A percentile compares a stretch with the other conserved stretches of the same genome.
Evolutionary conservation across 2,888 invertebrate species (phyloP).

Genomic region (Anaspis maculata): DNA sequence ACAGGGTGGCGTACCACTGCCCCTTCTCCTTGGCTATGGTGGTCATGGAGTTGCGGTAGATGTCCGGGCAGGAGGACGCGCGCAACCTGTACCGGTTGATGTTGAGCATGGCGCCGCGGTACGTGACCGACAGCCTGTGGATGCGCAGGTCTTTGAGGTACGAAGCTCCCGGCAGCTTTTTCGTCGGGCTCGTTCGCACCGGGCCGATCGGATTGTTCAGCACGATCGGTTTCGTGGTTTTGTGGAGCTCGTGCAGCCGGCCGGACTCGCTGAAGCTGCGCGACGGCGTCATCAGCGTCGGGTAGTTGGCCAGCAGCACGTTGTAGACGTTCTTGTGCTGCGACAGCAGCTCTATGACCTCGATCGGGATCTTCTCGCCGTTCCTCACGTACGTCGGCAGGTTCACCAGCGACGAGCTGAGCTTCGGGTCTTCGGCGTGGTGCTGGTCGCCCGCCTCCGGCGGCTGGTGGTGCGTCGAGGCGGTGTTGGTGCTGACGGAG

Average conservation of each 20-base stretch:
- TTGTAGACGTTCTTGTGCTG: slow-evolving; percentile 62
- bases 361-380: slow-evolving; percentile 67
- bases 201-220: slow-evolving; percentile 14
- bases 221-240: no score
- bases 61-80: slow-evolving; percentile 86
- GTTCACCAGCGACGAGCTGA: slow-evolving; percentile 73
- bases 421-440: slow-evolving; percentile 38
- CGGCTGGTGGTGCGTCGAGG: slow-evolving; percentile 33
- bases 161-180: slow-evolving; percentile 42
- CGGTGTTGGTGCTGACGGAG: slow-evolving; percentile 59
- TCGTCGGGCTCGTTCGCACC: slow-evolving; percentile 31
- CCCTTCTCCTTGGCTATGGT: slow-evolving; percentile 75
- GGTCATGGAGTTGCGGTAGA: slow-evolving; percentile 78
- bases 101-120: slow-evolving; percentile 79
- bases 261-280: slow-evolving; percentile 65
- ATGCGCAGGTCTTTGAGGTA: slow-evolving; percentile 62
- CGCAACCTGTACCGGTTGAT: slow-evolving; percentile 71
- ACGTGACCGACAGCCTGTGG: slow-evolving; percentile 71
- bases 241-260: slow-evolving; percentile 40
- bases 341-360: slow-evolving; percentile 65
- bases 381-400: slow-evolving; percentile 76
- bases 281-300: slow-evolving; percentile 61
- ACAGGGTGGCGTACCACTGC: slow-evolving; percentile 64
- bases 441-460: slow-evolving; percentile 16
- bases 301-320: slow-evolving; percentile 66